Evolutionary conservation across 1,140 invertebrate species (phyloP).

Genomic region (Brachionus calyciflorus): DNA sequence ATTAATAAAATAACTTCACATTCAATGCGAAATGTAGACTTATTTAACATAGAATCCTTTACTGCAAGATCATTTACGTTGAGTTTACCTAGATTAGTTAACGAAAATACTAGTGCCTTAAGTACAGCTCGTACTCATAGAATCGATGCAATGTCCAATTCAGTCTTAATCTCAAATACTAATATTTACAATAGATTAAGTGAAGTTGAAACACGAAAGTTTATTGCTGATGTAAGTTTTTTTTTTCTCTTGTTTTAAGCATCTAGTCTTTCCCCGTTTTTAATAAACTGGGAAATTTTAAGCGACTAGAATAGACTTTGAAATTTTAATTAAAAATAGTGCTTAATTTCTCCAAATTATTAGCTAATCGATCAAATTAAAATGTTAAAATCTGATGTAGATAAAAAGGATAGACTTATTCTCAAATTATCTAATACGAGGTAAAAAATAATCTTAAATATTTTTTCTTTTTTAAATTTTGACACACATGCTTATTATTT

Average conservation of each 20-base stretch:
- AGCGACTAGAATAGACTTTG: too few relatives aligned
- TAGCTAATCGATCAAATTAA: constrained; percentile 53
- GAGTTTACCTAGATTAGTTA: neutral
- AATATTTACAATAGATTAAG: constrained; percentile 1
- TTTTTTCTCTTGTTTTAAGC: too few relatives aligned
- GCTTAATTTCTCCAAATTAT: neutral
- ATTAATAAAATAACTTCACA: neutral
- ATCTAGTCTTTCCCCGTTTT: too few relatives aligned
- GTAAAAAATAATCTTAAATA: too few relatives aligned
- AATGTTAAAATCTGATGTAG: constrained; percentile 54
- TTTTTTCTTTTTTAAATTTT: too few relatives aligned
- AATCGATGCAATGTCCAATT: constrained; percentile 42
- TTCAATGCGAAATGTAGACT: neutral
- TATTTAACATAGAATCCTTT: neutral
- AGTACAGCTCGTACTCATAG: constrained; percentile 8
- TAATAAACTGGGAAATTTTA: too few relatives aligned
- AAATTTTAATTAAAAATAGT: neutral
- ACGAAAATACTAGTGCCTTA: neutral
- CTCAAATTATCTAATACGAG: constrained; percentile 53
- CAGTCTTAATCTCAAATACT: neutral
- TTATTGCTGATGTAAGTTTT: constrained; percentile 16
- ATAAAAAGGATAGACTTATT: constrained; percentile 57
- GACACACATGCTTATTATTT: too few relatives aligned
- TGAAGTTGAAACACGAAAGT: constrained; percentile 26
- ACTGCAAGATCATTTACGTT: neutral